Evolutionary conservation across 2,797 vertebrate species (phyloP), one percentile per base, ranked within the genome.

Genomic region (Sebastiscus tertius): DNA sequence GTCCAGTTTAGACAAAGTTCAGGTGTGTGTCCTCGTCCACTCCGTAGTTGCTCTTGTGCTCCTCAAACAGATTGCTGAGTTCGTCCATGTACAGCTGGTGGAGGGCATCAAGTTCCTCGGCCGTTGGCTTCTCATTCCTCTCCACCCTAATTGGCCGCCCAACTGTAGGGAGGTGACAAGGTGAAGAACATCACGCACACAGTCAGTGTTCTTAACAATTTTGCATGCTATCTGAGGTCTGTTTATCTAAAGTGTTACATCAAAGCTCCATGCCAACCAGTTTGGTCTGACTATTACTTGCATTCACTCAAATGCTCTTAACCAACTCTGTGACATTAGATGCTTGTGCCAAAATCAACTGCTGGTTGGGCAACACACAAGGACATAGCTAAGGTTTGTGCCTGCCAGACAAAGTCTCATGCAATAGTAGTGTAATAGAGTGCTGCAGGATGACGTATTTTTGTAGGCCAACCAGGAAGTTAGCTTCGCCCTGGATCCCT

Each of bases 91-190:
- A 99, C 10, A 65, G 91, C 83, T 97, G 91, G 72, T 99, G 98
- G 26, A 98, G 75, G 58, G 9, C 77, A 16, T 97, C 87, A 1
- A 99, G 95, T 2, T 99, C 96, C 73, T 97, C 94, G 0, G 70
- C 9, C 0, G 96, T 94, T 1, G 97, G 97, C 26, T 77, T 95
- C n/a, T 39, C 5, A 0, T 88, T 97, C 92, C 85, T 96, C 87
- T 92, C 75, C 79, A 99, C 97, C 68, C 87, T 89, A 9, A 99
- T 98, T 3, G 98, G 97, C 75, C 96, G 97, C 6, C 98, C 98
- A 54, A 99, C 98, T 99, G 95, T 36, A 90, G 74, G 80, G 67
- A 91, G 81, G 72, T 42, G 33, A 85, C 56, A 82, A 66, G 59
- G 67, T 14, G 36, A 75, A 79, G 68, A 62, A 34, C 54, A 81